Conservation (phyloP, 2,797 vertebrate species). For the Tragelaphus eurycerus region DNA sequence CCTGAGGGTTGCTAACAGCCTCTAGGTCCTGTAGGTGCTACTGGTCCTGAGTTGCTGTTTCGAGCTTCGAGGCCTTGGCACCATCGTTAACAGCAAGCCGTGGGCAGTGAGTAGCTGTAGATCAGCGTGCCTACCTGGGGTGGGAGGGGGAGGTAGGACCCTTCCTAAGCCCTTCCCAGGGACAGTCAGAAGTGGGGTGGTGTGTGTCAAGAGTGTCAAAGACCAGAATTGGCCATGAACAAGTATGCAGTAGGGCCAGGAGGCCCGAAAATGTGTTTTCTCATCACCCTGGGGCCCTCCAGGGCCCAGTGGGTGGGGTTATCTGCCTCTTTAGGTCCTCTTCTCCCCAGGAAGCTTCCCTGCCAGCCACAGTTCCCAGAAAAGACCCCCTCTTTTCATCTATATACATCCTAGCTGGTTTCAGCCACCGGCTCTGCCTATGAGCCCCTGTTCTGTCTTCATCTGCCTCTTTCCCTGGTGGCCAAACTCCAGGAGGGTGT, state of each 20-base stretch:
- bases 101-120: not conserved
- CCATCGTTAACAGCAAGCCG: rapidly evolving
- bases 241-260: not conserved
- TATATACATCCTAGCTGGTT: not conserved
- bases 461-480: not conserved
- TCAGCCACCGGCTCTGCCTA: not conserved
- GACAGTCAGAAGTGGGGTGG: not conserved
- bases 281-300: not conserved
- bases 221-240: not conserved
- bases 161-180: not conserved
- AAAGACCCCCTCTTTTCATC: not conserved
- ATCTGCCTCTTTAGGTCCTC: not conserved
- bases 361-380: not conserved
- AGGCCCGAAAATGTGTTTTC: not conserved
- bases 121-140: not conserved
- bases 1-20: not conserved
- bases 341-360: not conserved
- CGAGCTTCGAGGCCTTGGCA: not conserved
- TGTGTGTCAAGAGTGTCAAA: not conserved
- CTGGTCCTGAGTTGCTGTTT: not conserved
- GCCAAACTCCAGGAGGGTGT: not conserved
- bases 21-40: not conserved
- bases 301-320: not conserved
- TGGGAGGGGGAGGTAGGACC: not conserved
- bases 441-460: not conserved